Base-by-base conservation (phyloP, 1,140 invertebrate species). In the Aphis craccivora region DNA sequence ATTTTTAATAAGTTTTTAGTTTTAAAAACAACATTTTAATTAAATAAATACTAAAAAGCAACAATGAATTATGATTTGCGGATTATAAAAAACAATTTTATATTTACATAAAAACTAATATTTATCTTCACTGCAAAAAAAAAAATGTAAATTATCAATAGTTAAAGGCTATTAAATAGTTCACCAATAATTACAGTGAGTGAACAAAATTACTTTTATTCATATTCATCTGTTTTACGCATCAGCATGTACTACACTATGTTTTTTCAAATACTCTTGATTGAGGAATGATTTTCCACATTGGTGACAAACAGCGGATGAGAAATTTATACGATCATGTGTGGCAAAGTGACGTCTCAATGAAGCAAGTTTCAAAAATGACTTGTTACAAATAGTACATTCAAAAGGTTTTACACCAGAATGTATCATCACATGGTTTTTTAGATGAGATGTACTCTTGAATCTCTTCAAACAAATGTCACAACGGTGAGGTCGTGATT, bases 211-310 rank as follows among this genome's bases (percentile, higher is more conserved):
- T 4, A 23, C 45, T 86, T 86, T 45, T 86, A 86, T 86, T 8
- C 37, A 51, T 55, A 83, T 53, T 90, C 48, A 90, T 81, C 23
- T 25, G 35, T 90, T 67, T 89, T 87, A 92, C 3, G 91, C 2
- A 90, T 91, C 93, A 45, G 94, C 84, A 91, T 94, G 94, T 45
- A 94, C 94, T 22, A 94, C 94, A 94, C 95, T 95, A 93, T 96
- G 95, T 25, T 95, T 95, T 83, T 95, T 95, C 1, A 96, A 94
- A 0, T 95, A 95, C 94, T 97, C 97, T 55, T 97, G 97, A 37
- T 97, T 97, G 1, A 97, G 97, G 94, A 98, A 98, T 23, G 96
- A 96, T 88, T 97, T 97, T 1, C 96, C 97, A 94, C 97, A 98
- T 89, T 97, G 96, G 67, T 96, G 96, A 94, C 97, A 97, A 94